Evolutionary conservation across 2,797 vertebrate species (phyloP).

Genomic region (Garrulus glandarius): DNA sequence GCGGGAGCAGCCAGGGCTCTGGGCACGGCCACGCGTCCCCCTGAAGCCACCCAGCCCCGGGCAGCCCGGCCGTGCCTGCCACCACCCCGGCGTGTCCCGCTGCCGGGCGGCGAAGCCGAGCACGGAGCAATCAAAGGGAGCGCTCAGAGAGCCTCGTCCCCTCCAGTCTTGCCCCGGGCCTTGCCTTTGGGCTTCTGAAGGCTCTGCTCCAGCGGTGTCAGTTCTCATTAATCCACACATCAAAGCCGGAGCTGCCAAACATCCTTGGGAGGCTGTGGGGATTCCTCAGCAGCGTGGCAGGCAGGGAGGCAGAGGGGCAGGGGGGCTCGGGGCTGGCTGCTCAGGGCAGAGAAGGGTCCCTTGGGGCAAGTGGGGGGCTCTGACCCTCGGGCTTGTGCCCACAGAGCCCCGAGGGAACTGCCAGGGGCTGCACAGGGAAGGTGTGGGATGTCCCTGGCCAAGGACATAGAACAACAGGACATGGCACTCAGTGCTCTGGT

Average conservation of each 20-base stretch:
- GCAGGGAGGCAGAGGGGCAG: not conserved
- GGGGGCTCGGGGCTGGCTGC: not conserved
- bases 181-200: slow-evolving; percentile 30
- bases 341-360: not conserved
- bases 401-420: accelerated
- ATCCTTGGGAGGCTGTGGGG: not conserved
- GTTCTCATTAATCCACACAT: not conserved
- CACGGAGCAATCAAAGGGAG: not conserved
- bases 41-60: not conserved
- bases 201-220: not conserved
- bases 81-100: not conserved
- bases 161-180: not conserved
- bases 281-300: accelerated
- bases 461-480: not conserved
- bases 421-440: not conserved
- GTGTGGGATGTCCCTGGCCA: accelerated
- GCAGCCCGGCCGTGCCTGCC: not conserved
- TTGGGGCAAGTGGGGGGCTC: accelerated
- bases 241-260: slow-evolving; percentile 2
- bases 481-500: accelerated
- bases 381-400: accelerated
- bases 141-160: not conserved
- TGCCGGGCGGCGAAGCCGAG: not conserved
- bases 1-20: not conserved
- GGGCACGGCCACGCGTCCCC: accelerated